Percentiles rank a stretch among this genome's conserved stretches.
Conservation (phyloP, 2,113 vertebrate species). For the Cheilinus undulatus region DNA sequence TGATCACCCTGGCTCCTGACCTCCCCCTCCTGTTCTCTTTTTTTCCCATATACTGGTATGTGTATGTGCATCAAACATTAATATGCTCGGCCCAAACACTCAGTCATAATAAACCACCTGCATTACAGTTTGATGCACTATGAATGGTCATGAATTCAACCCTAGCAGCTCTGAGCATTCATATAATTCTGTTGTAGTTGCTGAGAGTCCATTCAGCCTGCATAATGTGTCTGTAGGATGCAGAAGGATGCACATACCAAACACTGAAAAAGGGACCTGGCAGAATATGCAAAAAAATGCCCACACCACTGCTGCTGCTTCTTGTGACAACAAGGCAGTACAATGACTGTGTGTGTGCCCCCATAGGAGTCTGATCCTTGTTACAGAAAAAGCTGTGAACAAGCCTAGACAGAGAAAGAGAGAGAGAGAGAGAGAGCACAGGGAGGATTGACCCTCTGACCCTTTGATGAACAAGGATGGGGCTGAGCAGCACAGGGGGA, state of each 20-base stretch:
- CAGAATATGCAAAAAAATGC: constrained; percentile 42
- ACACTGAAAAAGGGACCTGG: constrained; percentile 55
- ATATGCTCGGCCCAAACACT: too few relatives aligned
- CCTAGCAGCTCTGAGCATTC: too few relatives aligned
- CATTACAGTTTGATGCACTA: constrained; percentile 51
- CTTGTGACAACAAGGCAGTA: constrained; percentile 17
- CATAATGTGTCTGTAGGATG: constrained; percentile 55
- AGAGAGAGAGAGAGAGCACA: too few relatives aligned
- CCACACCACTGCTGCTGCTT: background rate
- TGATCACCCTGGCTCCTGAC: constrained; percentile 36
- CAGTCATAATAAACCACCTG: too few relatives aligned
- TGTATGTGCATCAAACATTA: constrained; percentile 11
- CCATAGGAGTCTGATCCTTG: constrained; percentile 51
- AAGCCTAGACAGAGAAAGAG: constrained; percentile 50
- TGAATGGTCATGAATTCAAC: too few relatives aligned
- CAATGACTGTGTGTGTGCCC: constrained; percentile 12
- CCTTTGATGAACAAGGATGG: background rate
- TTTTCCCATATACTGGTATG: too few relatives aligned
- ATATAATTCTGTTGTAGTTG: constrained; percentile 57
- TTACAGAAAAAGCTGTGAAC: constrained; percentile 69
- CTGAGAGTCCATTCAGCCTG: constrained; percentile 62
- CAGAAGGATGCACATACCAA: constrained; percentile 71
- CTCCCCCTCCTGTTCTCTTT: constrained; percentile 36
- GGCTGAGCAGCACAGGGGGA: too few relatives aligned
- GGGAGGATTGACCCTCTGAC: background rate